Conservation (phyloP, 2,113 vertebrate species). For the Daubentonia madagascariensis region DNA sequence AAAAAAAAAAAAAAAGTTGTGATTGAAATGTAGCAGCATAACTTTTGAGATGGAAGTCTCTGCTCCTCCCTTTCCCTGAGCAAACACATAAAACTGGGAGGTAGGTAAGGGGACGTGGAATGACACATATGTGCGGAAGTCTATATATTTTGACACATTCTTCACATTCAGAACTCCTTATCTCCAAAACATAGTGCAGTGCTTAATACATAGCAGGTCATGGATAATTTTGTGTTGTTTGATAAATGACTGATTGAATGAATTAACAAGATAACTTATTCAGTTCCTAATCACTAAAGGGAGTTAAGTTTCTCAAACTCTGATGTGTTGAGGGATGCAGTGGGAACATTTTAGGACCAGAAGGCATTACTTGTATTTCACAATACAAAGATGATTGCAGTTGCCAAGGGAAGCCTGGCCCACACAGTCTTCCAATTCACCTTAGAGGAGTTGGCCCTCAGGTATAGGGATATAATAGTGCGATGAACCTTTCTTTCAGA, state of each 20-base stretch:
- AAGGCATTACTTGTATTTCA: neutral
- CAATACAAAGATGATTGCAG: constrained; percentile 13
- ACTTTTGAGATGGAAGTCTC: neutral
- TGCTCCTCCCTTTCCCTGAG: neutral
- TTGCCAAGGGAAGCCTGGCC: neutral
- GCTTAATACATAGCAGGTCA: neutral
- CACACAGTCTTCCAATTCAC: neutral
- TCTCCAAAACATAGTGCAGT: neutral
- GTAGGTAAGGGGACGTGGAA: too few relatives aligned
- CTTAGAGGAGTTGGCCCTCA: neutral
- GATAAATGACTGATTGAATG: neutral
- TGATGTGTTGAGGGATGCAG: neutral
- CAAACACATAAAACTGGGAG: neutral
- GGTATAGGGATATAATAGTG: constrained; percentile 3
- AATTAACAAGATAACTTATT: neutral
- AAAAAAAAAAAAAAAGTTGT: neutral
- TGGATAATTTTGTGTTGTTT: neutral
- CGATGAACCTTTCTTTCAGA: neutral
- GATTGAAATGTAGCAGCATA: neutral
- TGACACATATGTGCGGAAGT: neutral
- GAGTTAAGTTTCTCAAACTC: constrained; percentile 22
- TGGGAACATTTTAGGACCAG: neutral
- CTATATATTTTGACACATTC: neutral
- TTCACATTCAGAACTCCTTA: neutral
- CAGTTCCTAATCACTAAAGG: neutral